A percentile compares a stretch with the other conserved stretches of the same genome.
Conservation (phyloP, 2,113 vertebrate species). For the Haemorhous mexicanus region DNA sequence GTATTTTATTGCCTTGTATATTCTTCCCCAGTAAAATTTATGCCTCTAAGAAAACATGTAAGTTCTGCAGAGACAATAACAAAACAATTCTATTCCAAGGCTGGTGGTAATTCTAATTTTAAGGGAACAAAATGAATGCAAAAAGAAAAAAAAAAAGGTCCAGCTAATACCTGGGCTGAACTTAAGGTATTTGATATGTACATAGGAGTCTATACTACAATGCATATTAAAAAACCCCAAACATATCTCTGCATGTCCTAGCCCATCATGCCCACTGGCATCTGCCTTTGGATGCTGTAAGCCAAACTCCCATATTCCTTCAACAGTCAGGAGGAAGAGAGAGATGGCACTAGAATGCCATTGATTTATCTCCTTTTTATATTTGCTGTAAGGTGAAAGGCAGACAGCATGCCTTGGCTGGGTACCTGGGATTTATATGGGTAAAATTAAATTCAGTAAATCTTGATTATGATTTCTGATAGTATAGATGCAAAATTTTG, state of each 20-base stretch:
- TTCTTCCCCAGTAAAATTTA: background rate
- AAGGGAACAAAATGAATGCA: background rate
- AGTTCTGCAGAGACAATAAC: background rate
- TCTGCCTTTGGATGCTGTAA: background rate
- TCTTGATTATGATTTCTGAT: background rate
- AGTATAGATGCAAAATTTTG: background rate
- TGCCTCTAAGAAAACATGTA: background rate
- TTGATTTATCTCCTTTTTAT: background rate
- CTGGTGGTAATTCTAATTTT: background rate
- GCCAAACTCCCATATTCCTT: background rate
- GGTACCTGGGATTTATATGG: background rate
- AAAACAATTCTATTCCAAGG: background rate
- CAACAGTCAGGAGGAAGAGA: background rate
- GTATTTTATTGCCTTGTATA: background rate
- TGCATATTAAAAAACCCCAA: accelerated
- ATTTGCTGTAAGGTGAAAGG: background rate
- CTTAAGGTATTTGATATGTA: background rate
- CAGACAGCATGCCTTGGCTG: background rate
- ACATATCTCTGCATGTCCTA: background rate
- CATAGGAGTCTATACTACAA: background rate
- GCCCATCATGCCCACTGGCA: background rate
- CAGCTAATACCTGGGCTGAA: background rate
- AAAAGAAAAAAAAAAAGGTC: background rate
- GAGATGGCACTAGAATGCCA: background rate
- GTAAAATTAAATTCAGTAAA: background rate